phyloP scores from a whole-genome alignment of 1,140 invertebrate species.

The Oedothorax gibbosus region DNA sequence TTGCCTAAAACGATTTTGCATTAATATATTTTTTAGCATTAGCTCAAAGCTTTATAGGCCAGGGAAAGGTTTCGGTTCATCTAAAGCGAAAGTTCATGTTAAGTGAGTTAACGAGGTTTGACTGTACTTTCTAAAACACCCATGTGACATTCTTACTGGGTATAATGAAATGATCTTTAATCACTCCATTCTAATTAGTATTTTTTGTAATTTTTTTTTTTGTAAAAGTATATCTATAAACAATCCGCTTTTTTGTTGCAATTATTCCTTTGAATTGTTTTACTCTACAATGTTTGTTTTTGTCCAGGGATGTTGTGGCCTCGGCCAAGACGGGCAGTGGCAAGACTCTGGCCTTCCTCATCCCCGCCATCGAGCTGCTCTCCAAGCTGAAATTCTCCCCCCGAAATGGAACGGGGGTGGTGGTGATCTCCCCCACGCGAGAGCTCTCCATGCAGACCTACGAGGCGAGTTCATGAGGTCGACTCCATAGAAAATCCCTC shows the following conservation, averaged over 20 bases:
- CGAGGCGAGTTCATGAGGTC: conserved; percentile 85
- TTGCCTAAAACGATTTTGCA: too few species aligned
- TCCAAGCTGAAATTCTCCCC: conserved; percentile 85
- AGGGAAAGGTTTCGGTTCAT: too few species aligned
- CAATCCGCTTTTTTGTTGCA: not conserved
- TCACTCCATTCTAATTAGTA: not conserved
- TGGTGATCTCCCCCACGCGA: conserved; percentile 96
- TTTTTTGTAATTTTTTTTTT: not conserved
- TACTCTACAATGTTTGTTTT: not conserved
- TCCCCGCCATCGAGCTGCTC: conserved; percentile 95
- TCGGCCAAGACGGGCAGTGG: conserved; percentile 97
- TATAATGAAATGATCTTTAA: too few species aligned
- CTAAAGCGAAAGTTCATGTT: too few species aligned
- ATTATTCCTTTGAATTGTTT: not conserved
- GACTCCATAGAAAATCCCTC: too few species aligned
- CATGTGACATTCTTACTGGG: too few species aligned
- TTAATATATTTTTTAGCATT: too few species aligned
- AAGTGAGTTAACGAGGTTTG: too few species aligned
- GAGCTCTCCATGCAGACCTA: conserved; percentile 99
- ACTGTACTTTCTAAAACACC: too few species aligned
- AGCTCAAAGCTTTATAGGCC: too few species aligned
- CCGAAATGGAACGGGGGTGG: conserved; percentile 93
- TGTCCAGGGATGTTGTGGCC: conserved; percentile 87
- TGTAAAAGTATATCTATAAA: not conserved
- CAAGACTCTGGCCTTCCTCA: conserved; percentile 97